phyloP scores from a whole-genome alignment of 2,888 invertebrate genomes.

The Elmis aenea region DNA sequence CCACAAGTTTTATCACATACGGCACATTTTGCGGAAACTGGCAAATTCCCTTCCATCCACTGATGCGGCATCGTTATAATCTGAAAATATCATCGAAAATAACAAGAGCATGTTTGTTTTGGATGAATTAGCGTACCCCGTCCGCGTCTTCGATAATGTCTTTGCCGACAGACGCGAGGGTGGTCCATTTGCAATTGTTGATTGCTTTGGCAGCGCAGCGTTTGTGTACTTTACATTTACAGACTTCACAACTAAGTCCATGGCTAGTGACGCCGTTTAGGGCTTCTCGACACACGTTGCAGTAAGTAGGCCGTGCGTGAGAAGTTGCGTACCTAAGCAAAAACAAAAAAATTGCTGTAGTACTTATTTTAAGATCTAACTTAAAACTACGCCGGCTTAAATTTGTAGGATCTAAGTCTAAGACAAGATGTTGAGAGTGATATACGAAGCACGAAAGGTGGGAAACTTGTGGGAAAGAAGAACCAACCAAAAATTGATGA shows the following conservation, averaged over 20 bases:
- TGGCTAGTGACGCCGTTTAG: slow-evolving; percentile 90
- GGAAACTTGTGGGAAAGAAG: too few species aligned
- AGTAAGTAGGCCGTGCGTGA: slow-evolving; percentile 92
- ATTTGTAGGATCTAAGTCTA: too few species aligned
- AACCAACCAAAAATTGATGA: too few species aligned
- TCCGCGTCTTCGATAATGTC: slow-evolving; percentile 90
- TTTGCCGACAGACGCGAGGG: slow-evolving; percentile 89
- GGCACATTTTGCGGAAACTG: slow-evolving; percentile 88
- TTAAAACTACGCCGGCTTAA: too few species aligned
- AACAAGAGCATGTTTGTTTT: slow-evolving; percentile 22
- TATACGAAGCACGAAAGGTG: too few species aligned
- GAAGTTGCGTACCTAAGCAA: slow-evolving; percentile 80
- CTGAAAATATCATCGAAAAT: slow-evolving; percentile 47
- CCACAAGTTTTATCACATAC: slow-evolving; percentile 96
- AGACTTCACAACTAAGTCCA: slow-evolving; percentile 93
- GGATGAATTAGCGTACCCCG: slow-evolving; percentile 59
- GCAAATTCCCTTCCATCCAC: slow-evolving; percentile 96
- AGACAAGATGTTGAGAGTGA: too few species aligned
- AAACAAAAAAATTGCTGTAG: too few species aligned
- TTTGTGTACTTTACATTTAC: slow-evolving; percentile 97
- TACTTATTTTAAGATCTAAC: too few species aligned
- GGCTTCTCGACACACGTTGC: slow-evolving; percentile 94
- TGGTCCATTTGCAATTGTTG: slow-evolving; percentile 97
- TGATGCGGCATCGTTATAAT: slow-evolving; percentile 94
- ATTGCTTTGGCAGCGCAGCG: slow-evolving; percentile 88